Conservation (phyloP, 1,140 invertebrate genomes). For the Amphibalanus amphitrite region DNA sequence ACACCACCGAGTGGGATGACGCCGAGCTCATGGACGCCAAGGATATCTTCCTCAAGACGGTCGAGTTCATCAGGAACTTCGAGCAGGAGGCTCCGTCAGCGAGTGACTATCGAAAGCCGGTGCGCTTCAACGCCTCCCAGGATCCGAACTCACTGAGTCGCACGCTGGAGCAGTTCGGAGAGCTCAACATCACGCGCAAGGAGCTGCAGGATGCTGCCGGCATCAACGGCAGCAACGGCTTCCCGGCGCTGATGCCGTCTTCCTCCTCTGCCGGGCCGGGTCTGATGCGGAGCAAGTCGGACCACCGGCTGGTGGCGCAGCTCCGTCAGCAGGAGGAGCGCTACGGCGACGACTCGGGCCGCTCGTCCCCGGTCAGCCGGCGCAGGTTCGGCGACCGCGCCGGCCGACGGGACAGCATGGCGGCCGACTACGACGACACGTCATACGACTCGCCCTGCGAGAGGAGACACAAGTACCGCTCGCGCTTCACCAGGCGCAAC, state of each 20-base stretch:
- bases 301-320: conserved; percentile 73
- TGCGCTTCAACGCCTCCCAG: conserved; percentile 66
- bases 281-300: conserved; percentile 80
- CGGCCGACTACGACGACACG: conserved; percentile 11
- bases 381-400: conserved; percentile 22
- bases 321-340: conserved; percentile 65
- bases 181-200: conserved; percentile 1
- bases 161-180: conserved; percentile 10
- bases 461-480: conserved; percentile 40
- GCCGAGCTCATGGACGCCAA: conserved; percentile 79
- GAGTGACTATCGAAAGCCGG: conserved; percentile 64
- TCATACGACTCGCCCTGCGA: conserved; percentile 16
- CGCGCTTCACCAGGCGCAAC: conserved; percentile 44
- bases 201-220: background rate
- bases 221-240: conserved; percentile 5
- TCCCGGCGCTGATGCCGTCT: conserved; percentile 24
- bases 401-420: conserved; percentile 29
- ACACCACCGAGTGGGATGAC: conserved; percentile 40
- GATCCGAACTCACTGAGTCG: conserved; percentile 47
- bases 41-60: conserved; percentile 82
- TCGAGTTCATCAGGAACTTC: conserved; percentile 79
- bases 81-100: conserved; percentile 46
- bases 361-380: conserved; percentile 17
- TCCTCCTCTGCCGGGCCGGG: conserved; percentile 38
- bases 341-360: conserved; percentile 17